phyloP scores from a whole-genome alignment of 2,797 vertebrate genomes.

The Podargus strigoides region DNA sequence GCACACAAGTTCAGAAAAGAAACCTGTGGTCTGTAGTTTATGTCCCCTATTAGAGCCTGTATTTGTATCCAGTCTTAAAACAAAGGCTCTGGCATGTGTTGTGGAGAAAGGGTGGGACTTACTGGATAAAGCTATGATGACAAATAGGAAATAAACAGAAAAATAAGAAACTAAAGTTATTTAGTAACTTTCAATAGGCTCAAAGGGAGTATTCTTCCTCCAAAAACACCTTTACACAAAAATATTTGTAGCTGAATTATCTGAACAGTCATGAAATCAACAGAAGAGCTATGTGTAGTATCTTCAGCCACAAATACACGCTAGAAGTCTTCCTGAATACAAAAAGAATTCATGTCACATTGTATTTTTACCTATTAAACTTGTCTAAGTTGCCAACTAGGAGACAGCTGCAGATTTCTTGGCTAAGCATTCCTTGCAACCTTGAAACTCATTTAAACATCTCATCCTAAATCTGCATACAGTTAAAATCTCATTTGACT shows the following conservation, averaged over 20 bases:
- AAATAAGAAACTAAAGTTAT: neutral
- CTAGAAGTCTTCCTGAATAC: neutral
- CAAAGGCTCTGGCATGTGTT: neutral
- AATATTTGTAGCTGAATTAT: neutral
- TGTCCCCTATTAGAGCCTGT: neutral
- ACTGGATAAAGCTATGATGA: fast-evolving
- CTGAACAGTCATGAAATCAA: neutral
- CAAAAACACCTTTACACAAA: neutral
- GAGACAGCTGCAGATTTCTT: neutral
- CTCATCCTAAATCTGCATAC: neutral
- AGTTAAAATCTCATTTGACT: neutral
- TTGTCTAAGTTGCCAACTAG: neutral
- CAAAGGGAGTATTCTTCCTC: neutral
- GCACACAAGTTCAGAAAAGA: neutral
- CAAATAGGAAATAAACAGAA: fast-evolving
- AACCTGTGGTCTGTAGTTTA: neutral
- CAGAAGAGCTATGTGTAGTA: neutral
- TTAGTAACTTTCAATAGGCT: neutral
- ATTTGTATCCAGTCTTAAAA: neutral
- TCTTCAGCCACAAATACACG: neutral
- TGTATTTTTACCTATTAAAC: neutral
- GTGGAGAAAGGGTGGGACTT: neutral
- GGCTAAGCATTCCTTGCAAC: neutral
- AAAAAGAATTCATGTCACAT: neutral
- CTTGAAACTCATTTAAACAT: neutral